A percentile compares a stretch with the other conserved stretches of the same genome.
Conservation (phyloP, 2,113 vertebrate species). For the Peromyscus californicus region DNA sequence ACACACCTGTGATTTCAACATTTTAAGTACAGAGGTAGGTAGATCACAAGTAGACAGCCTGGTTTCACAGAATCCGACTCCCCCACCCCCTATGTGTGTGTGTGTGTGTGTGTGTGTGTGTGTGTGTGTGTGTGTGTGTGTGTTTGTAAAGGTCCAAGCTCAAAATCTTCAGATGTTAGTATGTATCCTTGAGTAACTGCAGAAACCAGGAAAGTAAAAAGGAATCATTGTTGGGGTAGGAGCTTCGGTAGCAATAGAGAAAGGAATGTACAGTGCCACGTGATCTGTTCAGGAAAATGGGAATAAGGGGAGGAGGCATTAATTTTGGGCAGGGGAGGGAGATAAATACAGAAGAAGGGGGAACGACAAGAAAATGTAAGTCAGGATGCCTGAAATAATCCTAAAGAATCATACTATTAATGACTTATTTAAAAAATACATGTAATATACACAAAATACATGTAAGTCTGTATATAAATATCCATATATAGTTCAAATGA, state of each 20-base stretch:
- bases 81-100: no score
- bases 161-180: not conserved
- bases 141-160: not conserved
- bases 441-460: not conserved
- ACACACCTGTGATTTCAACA: not conserved
- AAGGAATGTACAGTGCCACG: no score
- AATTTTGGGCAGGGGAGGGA: not conserved
- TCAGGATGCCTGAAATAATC: not conserved
- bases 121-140: not conserved
- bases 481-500: not conserved
- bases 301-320: not conserved
- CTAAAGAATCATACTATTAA: not conserved
- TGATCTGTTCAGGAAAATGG: not conserved
- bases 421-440: not conserved
- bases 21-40: not conserved
- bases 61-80: not conserved
- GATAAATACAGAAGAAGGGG: not conserved
- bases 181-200: not conserved
- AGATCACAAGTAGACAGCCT: not conserved
- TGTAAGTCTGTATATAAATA: not conserved
- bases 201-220: not conserved
- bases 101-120: no score
- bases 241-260: no score
- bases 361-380: not conserved
- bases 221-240: not conserved